phyloP scores from a whole-genome alignment of 2,888 invertebrate species.

The Schizaphis graminum region DNA sequence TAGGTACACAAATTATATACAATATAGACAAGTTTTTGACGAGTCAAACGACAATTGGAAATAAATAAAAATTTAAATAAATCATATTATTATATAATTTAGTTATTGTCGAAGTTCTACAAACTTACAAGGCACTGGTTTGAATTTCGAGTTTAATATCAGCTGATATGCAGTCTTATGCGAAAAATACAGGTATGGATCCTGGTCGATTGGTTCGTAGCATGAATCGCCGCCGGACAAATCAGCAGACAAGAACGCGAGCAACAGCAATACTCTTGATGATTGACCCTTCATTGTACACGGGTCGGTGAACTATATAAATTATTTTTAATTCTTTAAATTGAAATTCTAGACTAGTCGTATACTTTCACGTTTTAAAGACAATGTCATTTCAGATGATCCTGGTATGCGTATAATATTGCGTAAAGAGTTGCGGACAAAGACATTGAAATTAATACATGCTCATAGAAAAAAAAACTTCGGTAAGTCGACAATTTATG shows the following conservation, averaged over 20 bases:
- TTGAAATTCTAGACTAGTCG: constrained; percentile 44
- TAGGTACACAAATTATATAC: too few species aligned
- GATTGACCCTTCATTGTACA: constrained; percentile 33
- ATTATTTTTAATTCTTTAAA: constrained; percentile 30
- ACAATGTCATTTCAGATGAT: constrained; percentile 14
- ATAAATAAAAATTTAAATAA: not conserved
- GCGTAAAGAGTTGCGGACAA: not conserved
- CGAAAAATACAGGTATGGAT: constrained; percentile 65
- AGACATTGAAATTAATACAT: constrained; percentile 34
- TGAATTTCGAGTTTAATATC: constrained; percentile 56
- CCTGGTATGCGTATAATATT: not conserved
- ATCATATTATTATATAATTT: not conserved
- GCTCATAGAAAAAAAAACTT: not conserved
- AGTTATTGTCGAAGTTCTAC: not conserved
- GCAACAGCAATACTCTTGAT: constrained; percentile 19
- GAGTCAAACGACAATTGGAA: not conserved
- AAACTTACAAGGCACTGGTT: constrained; percentile 65
- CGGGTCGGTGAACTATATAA: constrained; percentile 47
- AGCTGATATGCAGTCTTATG: constrained; percentile 65
- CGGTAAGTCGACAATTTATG: not conserved
- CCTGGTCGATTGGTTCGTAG: constrained; percentile 47
- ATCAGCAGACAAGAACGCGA: constrained; percentile 15
- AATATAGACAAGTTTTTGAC: not conserved
- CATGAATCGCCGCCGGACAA: constrained; percentile 36
- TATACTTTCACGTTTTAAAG: not conserved